Percentiles rank a stretch among this genome's conserved stretches.
Evolutionary conservation across 2,113 vertebrate genomes (phyloP).

Genomic region (Salminus brasiliensis): DNA sequence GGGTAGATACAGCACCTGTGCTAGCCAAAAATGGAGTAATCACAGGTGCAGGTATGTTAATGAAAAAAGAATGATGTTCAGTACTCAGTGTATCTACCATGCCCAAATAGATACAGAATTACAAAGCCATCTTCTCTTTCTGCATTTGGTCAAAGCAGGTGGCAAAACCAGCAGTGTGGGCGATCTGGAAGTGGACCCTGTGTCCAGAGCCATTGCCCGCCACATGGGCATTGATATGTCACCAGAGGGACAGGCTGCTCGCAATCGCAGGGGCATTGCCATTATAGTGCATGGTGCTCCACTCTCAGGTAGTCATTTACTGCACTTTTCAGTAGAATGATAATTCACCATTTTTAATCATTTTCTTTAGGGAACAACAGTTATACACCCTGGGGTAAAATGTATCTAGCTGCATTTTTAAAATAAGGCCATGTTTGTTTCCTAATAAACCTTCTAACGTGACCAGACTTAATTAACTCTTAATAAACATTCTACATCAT

Average conservation of each 20-base stretch:
- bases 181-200: constrained; percentile 72
- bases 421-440: neutral
- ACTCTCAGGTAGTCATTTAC: constrained; percentile 73
- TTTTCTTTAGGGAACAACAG: neutral
- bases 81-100: neutral
- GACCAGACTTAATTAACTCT: too few relatives aligned
- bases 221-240: constrained; percentile 74
- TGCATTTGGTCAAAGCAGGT: constrained; percentile 41
- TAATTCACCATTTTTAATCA: neutral
- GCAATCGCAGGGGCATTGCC: constrained; percentile 75
- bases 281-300: constrained; percentile 86
- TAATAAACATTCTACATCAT: too few relatives aligned
- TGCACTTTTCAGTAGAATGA: neutral
- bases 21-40: constrained; percentile 58
- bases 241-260: constrained; percentile 64
- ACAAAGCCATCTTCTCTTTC: neutral
- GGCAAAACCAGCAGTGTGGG: constrained; percentile 53
- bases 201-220: constrained; percentile 74
- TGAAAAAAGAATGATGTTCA: neutral
- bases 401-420: neutral
- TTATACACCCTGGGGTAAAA: too few relatives aligned
- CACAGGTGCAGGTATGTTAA: constrained; percentile 19
- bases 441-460: too few relatives aligned
- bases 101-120: neutral
- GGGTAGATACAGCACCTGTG: constrained; percentile 59